phyloP scores from a whole-genome alignment of 2,797 vertebrate genomes.

The Salarias fasciatus region DNA sequence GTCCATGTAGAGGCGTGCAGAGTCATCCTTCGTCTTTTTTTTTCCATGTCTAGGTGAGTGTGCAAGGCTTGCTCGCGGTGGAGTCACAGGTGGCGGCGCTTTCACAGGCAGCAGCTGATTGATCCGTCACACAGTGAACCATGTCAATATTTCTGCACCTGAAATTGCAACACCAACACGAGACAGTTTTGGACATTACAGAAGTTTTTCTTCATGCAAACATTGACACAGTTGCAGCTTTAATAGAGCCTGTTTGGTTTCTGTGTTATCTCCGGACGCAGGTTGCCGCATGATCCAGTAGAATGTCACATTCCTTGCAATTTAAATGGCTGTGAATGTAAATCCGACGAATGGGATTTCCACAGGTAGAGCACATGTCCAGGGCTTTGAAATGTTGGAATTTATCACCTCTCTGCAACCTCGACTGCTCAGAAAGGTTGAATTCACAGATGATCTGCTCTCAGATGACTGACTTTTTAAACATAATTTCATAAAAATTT shows the following conservation, averaged over 20 bases:
- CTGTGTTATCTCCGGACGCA: conserved; percentile 32
- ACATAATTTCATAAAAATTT: background rate
- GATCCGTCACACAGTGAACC: conserved; percentile 6
- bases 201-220: conserved; percentile 14
- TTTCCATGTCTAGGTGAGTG: background rate
- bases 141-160: conserved; percentile 4
- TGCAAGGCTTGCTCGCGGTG: conserved; percentile 8
- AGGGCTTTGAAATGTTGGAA: conserved; percentile 8
- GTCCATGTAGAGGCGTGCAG: background rate
- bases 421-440: conserved; percentile 11
- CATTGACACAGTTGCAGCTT: background rate
- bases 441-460: conserved; percentile 19
- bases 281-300: conserved; percentile 18
- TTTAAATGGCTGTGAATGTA: conserved; percentile 22
- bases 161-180: background rate
- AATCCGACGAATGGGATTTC: conserved; percentile 34
- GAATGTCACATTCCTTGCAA: conserved; percentile 27
- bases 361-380: conserved; percentile 29
- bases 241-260: conserved; percentile 16
- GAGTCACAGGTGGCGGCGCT: conserved; percentile 1
- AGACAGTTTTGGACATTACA: conserved; percentile 1
- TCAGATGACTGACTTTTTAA: conserved; percentile 3
- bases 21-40: background rate
- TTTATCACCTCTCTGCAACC: conserved; percentile 3
- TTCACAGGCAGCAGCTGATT: conserved; percentile 14